Conservation (phyloP, 2,797 vertebrate genomes). For the Squalus acanthias region DNA sequence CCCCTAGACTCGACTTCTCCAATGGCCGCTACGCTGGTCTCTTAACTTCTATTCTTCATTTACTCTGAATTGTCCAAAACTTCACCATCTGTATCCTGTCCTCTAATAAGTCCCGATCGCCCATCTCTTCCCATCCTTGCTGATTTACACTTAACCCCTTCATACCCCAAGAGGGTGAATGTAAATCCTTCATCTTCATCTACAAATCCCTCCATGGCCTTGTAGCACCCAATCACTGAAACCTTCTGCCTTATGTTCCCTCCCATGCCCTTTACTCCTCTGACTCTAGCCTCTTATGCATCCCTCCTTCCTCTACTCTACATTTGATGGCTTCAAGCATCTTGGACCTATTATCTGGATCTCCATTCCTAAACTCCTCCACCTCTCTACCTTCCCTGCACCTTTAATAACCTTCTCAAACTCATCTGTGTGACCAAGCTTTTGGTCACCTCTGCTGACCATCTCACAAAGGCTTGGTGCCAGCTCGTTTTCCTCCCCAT, state of each 20-base stretch:
- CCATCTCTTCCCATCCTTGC: not conserved
- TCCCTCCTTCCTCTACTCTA: not conserved
- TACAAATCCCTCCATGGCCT: not conserved
- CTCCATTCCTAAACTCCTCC: not conserved
- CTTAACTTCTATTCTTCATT: not conserved
- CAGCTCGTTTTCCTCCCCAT: not conserved
- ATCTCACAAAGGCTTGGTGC: not conserved
- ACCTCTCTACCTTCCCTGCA: not conserved
- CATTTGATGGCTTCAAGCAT: not conserved
- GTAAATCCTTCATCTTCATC: not conserved
- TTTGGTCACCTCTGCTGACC: not conserved
- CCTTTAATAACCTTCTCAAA: not conserved
- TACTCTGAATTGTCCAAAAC: not conserved
- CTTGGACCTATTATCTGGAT: not conserved
- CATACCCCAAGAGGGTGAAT: not conserved
- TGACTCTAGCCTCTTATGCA: not conserved
- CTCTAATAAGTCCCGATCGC: not conserved
- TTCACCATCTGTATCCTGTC: not conserved
- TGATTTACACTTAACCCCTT: not conserved
- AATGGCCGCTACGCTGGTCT: not conserved
- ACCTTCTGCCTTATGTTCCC: not conserved
- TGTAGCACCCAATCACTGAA: not conserved
- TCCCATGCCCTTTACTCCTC: not conserved
- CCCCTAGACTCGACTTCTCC: not conserved
- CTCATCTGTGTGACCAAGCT: not conserved